Base-by-base conservation (phyloP, 1,140 invertebrate species). In the Zeugodacus cucurbitae region DNA sequence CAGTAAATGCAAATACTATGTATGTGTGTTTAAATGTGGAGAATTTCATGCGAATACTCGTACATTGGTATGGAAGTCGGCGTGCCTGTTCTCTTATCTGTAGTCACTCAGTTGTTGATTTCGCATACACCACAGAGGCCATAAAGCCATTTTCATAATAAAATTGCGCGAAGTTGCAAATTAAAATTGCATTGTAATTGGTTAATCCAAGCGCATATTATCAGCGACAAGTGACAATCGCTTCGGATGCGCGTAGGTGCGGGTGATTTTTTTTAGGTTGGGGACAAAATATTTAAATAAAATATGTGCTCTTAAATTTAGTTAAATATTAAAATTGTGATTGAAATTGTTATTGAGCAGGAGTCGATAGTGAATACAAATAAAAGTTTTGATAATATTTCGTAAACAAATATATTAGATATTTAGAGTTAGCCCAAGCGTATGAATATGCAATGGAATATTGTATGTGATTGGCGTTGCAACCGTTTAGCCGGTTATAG, bases 151-250 rank as follows among this genome's bases (percentile, higher is more conserved):
- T 92, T 92, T 91, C 89, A 90, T 90, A 91, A 92, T 92, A 92
- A 92, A 92, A 92, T 92, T 92, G 91, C 90, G 90, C 90, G 86
- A 87, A 90, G 86, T 67, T 90, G 91, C 90, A 92, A 92, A 92
- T 92, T 92, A 92, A 92, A 92, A 92, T 92, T 92, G 91, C 91
- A 92, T 90, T 92, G 90, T 92, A 92, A 92, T 92, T 92, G 92
- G 91, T 92, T 92, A 92, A 92, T 92, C 91, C 91, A 92, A 91
- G 91, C 91, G 91, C 91, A 90, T 90, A 90, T 91, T 92, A 92
- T 90, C 90, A 88, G 54, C 88, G 88, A 88, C 86, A 82, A 88
- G 34, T 82, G 41, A 26, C 70, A 74, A 41, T 74, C 17, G 70
- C 37, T 74, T 6, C 22, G 34, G 17, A 8, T 10, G 37, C n/a